These are phyloP conservation scores for Lasioglossum calceatum DNA, from an alignment of 2,888 invertebrate species.

Conservation along the genomic window DNA sequence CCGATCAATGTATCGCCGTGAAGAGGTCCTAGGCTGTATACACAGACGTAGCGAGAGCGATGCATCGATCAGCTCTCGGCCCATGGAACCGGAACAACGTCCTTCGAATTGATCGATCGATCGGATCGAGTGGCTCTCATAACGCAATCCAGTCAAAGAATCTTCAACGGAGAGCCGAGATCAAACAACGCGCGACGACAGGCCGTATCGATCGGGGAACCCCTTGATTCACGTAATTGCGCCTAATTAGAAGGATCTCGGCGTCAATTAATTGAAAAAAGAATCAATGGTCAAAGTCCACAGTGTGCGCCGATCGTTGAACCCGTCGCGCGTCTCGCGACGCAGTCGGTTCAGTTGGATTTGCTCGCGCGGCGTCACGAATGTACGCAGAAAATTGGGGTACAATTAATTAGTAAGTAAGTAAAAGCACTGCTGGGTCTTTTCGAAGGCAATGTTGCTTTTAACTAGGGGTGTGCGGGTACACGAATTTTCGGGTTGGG, in stretches of 20 bases:
- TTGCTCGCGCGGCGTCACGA: no score
- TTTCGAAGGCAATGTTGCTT: no score
- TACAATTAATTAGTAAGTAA: no score
- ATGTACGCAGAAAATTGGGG: no score
- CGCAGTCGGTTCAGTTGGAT: background rate
- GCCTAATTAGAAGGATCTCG: conserved; percentile 18
- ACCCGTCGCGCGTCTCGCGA: background rate
- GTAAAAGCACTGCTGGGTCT: no score
- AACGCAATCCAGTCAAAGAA: background rate
- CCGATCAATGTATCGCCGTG: conserved; percentile 16
- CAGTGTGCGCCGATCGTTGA: background rate
- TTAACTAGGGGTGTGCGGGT: no score
- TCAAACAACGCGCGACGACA: conserved; percentile 21
- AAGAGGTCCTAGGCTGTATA: conserved; percentile 16
- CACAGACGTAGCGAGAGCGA: conserved; percentile 13
- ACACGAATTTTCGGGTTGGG: no score
- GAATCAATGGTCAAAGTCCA: background rate
- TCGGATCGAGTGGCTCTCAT: conserved; percentile 13
- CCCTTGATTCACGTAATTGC: conserved; percentile 5
- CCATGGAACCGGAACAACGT: conserved; percentile 36
- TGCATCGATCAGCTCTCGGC: conserved; percentile 23
- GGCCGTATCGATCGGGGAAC: background rate
- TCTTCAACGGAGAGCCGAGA: background rate
- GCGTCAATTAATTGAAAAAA: background rate
- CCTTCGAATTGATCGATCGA: conserved; percentile 14